Conservation (phyloP, 2,797 vertebrate genomes). For the Pangasius mekongensis region DNA sequence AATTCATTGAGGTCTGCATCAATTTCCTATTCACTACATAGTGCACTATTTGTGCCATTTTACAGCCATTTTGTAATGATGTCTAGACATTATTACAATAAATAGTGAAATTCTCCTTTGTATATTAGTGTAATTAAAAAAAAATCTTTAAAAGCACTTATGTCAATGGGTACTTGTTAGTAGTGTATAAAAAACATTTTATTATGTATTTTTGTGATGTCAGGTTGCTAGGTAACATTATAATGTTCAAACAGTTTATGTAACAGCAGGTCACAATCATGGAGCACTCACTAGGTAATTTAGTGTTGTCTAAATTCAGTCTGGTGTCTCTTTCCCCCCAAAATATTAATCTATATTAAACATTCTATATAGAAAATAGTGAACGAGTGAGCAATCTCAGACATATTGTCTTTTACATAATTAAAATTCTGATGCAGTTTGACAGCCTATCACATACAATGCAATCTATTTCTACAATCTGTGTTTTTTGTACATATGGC, state of each 20-base stretch:
- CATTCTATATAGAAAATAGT: not conserved
- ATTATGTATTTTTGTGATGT: not conserved
- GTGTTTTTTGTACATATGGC: constrained; percentile 1
- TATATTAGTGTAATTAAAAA: not conserved
- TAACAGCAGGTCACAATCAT: not conserved
- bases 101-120: not conserved
- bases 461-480: constrained; percentile 32
- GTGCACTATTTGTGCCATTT: not conserved
- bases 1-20: not conserved
- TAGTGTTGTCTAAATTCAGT: not conserved
- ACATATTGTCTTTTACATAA: not conserved
- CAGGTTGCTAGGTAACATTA: not conserved
- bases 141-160: not conserved
- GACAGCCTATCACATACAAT: not conserved
- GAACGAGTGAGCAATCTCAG: not conserved
- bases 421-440: not conserved
- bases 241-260: not conserved
- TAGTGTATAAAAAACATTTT: not conserved
- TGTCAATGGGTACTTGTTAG: not conserved
- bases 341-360: not conserved
- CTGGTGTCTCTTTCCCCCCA: not conserved
- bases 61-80: not conserved
- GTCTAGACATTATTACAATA: not conserved
- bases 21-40: not conserved
- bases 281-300: not conserved